Percentiles rank a stretch among this genome's conserved stretches.
phyloP scores from a whole-genome alignment of 2,797 vertebrate genomes.

The Threskiornis aethiopicus region DNA sequence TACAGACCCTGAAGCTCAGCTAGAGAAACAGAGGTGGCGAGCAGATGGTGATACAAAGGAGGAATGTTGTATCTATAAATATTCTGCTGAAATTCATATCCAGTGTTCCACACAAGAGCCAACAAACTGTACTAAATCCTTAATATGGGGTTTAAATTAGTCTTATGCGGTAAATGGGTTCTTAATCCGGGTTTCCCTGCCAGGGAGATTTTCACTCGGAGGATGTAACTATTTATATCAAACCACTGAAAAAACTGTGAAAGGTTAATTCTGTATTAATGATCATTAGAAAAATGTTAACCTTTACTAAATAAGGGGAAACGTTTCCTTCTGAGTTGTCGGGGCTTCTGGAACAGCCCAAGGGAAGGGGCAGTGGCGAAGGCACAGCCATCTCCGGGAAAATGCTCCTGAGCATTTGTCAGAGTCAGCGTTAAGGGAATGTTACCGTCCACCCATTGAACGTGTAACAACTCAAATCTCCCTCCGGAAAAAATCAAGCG shows the following conservation, averaged over 20 bases:
- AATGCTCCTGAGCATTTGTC: not conserved
- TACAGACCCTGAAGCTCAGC: slow-evolving; percentile 42
- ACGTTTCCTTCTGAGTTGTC: not conserved
- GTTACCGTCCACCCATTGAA: not conserved
- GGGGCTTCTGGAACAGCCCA: not conserved
- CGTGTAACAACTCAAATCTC: not conserved
- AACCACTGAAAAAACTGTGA: not conserved
- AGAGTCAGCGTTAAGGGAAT: not conserved
- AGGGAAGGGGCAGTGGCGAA: not conserved
- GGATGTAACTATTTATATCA: not conserved
- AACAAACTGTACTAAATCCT: not conserved
- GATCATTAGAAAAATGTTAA: not conserved
- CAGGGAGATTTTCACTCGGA: not conserved
- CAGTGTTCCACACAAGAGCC: not conserved
- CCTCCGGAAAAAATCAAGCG: not conserved
- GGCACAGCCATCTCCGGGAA: not conserved
- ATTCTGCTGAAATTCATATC: slow-evolving; percentile 29
- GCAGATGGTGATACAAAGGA: slow-evolving; percentile 58
- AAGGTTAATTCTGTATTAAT: not conserved
- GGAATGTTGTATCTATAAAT: slow-evolving; percentile 58
- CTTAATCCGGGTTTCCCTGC: not conserved
- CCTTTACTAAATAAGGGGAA: not conserved
- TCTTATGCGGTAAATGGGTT: not conserved
- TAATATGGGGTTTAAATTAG: not conserved
- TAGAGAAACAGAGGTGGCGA: slow-evolving; percentile 54